A percentile compares a stretch with the other conserved stretches of the same genome.
These are phyloP conservation scores for Napeogenes inachia DNA, from an alignment of 2,888 invertebrate genomes.

Conservation along the genomic window DNA sequence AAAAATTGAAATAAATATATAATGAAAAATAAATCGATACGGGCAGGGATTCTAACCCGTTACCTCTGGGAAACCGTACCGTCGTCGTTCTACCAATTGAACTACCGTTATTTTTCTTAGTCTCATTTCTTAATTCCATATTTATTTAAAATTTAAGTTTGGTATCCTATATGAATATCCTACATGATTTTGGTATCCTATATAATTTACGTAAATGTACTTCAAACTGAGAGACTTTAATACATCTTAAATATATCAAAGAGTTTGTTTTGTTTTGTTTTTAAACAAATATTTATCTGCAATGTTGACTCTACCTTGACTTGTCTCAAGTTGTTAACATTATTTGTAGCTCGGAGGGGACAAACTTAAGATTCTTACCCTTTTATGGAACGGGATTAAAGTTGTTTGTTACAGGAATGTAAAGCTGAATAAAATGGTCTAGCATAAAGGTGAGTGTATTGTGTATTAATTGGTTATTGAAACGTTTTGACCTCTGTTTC, in stretches of 20 bases:
- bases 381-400: constrained; percentile 39
- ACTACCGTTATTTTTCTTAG: too few species aligned
- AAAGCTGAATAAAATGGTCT: constrained; percentile 12
- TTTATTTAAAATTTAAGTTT: too few species aligned
- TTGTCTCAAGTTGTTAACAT: constrained; percentile 47
- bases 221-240: background rate
- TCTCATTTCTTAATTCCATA: too few species aligned
- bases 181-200: too few species aligned
- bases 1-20: too few species aligned
- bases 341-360: constrained; percentile 42
- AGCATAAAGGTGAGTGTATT: constrained; percentile 17
- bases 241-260: background rate
- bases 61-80: too few species aligned
- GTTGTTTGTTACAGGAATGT: constrained; percentile 30
- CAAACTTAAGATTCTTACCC: constrained; percentile 39
- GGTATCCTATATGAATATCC: too few species aligned
- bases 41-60: too few species aligned
- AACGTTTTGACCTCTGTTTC: constrained; percentile 3
- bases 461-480: constrained; percentile 29
- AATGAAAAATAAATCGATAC: too few species aligned
- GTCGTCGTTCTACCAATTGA: too few species aligned
- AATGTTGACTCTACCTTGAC: constrained; percentile 29
- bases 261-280: background rate
- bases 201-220: background rate
- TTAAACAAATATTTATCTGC: constrained; percentile 14